Conservation (phyloP, 2,113 vertebrate genomes). For the Onychorhynchus coronatus region DNA sequence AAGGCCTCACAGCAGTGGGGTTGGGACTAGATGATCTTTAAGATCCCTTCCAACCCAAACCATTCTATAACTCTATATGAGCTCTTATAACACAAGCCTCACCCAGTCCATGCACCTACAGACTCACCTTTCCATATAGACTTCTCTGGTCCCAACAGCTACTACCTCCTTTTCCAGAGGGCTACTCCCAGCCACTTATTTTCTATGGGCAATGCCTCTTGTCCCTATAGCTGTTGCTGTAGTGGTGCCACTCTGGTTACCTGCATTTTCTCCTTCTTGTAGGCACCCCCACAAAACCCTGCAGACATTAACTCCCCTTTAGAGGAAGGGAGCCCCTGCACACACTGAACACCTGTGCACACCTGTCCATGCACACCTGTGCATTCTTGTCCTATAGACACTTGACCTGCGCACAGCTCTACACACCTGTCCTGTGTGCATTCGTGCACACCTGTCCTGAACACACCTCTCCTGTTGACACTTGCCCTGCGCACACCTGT, state of each 20-base stretch:
- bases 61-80: not conserved
- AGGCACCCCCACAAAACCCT: rapidly evolving
- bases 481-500: not conserved
- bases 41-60: not conserved
- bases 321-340: not conserved
- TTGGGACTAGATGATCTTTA: not conserved
- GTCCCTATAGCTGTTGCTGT: not conserved
- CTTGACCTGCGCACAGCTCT: not conserved
- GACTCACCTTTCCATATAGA: not conserved
- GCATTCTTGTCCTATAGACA: not conserved
- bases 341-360: not conserved
- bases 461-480: not conserved
- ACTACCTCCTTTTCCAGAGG: not conserved
- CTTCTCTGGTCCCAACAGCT: not conserved
- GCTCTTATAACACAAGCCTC: not conserved
- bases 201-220: rapidly evolving
- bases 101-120: not conserved
- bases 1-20: not conserved
- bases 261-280: not conserved
- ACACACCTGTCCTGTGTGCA: not conserved
- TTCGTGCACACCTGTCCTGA: not conserved
- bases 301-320: rapidly evolving
- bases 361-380: not conserved
- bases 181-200: not conserved
- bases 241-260: rapidly evolving